A percentile compares a stretch with the other conserved stretches of the same genome.
Conservation (phyloP, 35 echinoderm and acorn worm species). For the Eucidaris tribuloides region DNA sequence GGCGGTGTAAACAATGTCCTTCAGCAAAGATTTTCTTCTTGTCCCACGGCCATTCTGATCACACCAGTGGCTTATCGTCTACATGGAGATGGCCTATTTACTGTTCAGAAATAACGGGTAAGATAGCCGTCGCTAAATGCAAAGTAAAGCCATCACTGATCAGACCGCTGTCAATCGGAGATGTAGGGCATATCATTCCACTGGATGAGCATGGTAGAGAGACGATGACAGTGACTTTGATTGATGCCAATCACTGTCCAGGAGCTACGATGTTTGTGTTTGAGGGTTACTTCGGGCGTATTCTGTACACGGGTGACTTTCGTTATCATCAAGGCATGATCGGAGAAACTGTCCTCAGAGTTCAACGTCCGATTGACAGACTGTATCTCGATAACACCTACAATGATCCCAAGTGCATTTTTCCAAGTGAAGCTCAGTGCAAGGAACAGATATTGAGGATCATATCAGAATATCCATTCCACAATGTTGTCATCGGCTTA, state of each 20-base stretch:
- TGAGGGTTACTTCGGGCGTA: constrained; percentile 93
- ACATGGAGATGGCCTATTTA: constrained; percentile 76
- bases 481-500: constrained; percentile 67
- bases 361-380: constrained; percentile 33
- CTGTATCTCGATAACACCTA: constrained; percentile 94
- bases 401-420: constrained; percentile 56
- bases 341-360: constrained; percentile 4
- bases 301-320: constrained; percentile 93
- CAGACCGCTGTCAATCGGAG: constrained; percentile 33
- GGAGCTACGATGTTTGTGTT: constrained; percentile 93
- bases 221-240: constrained; percentile 86
- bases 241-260: constrained; percentile 94
- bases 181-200: constrained; percentile 45
- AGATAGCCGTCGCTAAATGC: constrained; percentile 50
- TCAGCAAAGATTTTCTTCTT: constrained; percentile 67
- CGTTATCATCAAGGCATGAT: constrained; percentile 64
- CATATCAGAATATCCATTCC: constrained; percentile 13
- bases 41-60: constrained; percentile 91
- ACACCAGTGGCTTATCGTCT: constrained; percentile 80
- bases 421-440: constrained; percentile 26
- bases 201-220: constrained; percentile 39
- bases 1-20: constrained; percentile 42
- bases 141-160: constrained; percentile 33
- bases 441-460: constrained; percentile 49
- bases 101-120: constrained; percentile 74